Evolutionary conservation across 2,113 vertebrate genomes (phyloP), one percentile per base, ranked within the genome.

Genomic region (Neomonachus schauinslandi): DNA sequence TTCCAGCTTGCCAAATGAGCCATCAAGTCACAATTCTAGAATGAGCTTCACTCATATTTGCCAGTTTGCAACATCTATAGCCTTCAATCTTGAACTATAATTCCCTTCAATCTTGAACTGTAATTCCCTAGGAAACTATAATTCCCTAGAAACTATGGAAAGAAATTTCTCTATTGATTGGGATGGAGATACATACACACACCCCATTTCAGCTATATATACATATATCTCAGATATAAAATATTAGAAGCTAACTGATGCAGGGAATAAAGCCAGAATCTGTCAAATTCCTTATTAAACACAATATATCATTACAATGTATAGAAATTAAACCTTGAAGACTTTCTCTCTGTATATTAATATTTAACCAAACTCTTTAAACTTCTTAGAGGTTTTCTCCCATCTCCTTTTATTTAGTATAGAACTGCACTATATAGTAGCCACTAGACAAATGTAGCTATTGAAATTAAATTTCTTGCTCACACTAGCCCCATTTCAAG

Each of bases 341-440:
- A n/a, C 15, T 87, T 85, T 83, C 65, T 92, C 67, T 93, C 46
- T 82, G 10, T 49, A 87, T 85, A 67, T 46, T 85, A 92, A 46
- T 22, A 95, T 83, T 94, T 77, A 79, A 82, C 28, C 39, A 76
- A 74, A 94, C 28, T 55, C 21, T 39, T 85, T 51, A 81, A 67
- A 94, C n/a, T 55, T 16, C 71, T 85, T 51, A 83, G 12, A 77
- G 31, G 42, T 69, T 59, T 95, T 94, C 7, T 53, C 28, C 24
- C 31, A 76, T 55, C 24, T 81, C 57, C 39, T 86, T 95, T 91
- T 83, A 93, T 92, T 95, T 93, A 94, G n/a, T 67, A 92, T 7
- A 93, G 33, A 85, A 39, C 49, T 88, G n/a, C 33, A 59, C 24
- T 57, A 81, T 65, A 74, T 57, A 63, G 16, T n/a, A 91, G 15